These are phyloP conservation scores for Scolanthus callimorphus DNA, from an alignment of 92 coral and sea anemone species.

Conservation along the genomic window DNA sequence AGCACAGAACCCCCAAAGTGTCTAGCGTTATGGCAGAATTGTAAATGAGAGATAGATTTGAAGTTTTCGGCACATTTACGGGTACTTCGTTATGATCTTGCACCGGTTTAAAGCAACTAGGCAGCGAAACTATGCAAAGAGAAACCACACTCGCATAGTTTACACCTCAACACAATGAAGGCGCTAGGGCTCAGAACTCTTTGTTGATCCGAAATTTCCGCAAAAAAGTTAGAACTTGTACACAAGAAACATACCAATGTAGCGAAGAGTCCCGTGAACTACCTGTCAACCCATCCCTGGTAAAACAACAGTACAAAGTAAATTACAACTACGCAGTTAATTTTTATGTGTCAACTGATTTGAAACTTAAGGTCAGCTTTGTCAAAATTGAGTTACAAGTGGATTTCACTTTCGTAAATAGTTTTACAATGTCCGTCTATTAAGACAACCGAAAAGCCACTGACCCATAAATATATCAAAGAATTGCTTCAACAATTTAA, in stretches of 20 bases:
- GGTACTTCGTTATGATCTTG: constrained; percentile 3
- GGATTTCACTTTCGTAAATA: constrained; percentile 63
- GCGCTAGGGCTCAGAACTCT: constrained; percentile 44
- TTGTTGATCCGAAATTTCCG: constrained; percentile 35
- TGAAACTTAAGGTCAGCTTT: constrained; percentile 86
- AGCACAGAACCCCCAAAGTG: constrained; percentile 13
- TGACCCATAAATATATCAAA: constrained; percentile 56
- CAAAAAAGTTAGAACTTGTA: neutral
- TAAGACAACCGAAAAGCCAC: constrained; percentile 50
- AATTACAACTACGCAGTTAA: constrained; percentile 68
- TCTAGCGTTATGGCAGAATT: constrained; percentile 20
- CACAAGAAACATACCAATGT: neutral
- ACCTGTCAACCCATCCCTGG: constrained; percentile 25
- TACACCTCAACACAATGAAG: constrained; percentile 69
- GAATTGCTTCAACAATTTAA: constrained; percentile 62
- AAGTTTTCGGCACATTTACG: constrained; percentile 27
- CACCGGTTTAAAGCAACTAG: constrained; percentile 28
- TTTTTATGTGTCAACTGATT: constrained; percentile 89
- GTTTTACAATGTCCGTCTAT: constrained; percentile 21
- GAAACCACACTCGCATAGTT: constrained; percentile 67
- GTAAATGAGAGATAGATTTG: constrained; percentile 20
- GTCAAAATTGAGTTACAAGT: constrained; percentile 85
- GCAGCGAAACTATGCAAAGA: constrained; percentile 53
- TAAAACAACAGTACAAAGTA: constrained; percentile 62
- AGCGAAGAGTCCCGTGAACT: neutral